Conservation (phyloP, 2,888 invertebrate genomes). For the Portevinia maculata region DNA sequence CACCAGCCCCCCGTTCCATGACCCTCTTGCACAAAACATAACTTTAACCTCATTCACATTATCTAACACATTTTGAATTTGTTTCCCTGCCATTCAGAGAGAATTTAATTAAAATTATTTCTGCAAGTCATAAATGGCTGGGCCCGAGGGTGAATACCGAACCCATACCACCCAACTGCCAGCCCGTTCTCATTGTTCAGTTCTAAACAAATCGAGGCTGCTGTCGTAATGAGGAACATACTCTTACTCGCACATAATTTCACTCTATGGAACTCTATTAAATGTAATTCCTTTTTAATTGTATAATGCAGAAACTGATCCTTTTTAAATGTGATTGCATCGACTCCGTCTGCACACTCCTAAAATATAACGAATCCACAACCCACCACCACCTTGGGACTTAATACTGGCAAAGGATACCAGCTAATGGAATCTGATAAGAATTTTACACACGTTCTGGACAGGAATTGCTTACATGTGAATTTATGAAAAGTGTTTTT, state of each 20-base stretch:
- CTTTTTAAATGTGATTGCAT: slow-evolving; percentile 69
- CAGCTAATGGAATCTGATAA: slow-evolving; percentile 70
- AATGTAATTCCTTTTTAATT: slow-evolving; percentile 73
- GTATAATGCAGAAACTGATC: slow-evolving; percentile 63
- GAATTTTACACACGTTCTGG: slow-evolving; percentile 70
- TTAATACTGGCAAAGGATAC: slow-evolving; percentile 47
- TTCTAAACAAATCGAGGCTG: slow-evolving; percentile 42
- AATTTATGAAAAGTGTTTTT: slow-evolving; percentile 66
- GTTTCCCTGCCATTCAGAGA: neutral
- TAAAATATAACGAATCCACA: slow-evolving; percentile 18
- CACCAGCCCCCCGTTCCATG: neutral
- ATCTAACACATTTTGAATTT: slow-evolving; percentile 25
- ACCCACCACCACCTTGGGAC: slow-evolving; percentile 16
- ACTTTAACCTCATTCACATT: slow-evolving; percentile 14
- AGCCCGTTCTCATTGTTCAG: slow-evolving; percentile 27
- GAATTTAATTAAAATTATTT: slow-evolving; percentile 58
- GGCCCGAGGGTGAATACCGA: neutral
- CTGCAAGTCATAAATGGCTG: slow-evolving; percentile 19
- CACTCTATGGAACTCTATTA: slow-evolving; percentile 43
- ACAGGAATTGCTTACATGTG: slow-evolving; percentile 63
- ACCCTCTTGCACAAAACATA: slow-evolving; percentile 11
- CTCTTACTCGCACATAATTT: slow-evolving; percentile 22
- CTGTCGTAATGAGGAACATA: slow-evolving; percentile 37
- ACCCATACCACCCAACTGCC: neutral
- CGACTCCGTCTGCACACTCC: slow-evolving; percentile 21